Conservation (phyloP, 23 tunicate genomes). For the Aplidium turbinatum region DNA sequence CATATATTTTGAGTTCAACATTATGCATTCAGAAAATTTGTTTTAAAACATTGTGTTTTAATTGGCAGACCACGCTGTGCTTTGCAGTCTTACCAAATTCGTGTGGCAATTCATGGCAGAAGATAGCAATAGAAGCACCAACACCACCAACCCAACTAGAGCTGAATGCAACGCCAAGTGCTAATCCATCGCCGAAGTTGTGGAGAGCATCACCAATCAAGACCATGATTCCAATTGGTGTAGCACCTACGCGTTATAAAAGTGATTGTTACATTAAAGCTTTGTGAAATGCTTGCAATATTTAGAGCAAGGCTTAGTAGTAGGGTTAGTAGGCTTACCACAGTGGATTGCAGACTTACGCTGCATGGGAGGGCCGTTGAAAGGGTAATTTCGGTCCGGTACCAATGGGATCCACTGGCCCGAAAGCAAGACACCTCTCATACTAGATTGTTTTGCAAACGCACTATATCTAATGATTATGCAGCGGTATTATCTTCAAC, state of each 20-base stretch:
- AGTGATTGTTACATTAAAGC: too few species aligned
- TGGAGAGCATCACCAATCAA: conserved; percentile 76
- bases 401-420: too few species aligned
- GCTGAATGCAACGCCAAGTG: conserved; percentile 79
- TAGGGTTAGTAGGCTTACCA: background rate
- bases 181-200: conserved; percentile 85
- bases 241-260: conserved; percentile 31
- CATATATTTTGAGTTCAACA: too few species aligned
- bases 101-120: conserved; percentile 88
- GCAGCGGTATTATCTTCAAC: too few species aligned
- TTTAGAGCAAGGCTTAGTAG: too few species aligned
- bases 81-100: conserved; percentile 59
- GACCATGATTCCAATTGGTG: conserved; percentile 66
- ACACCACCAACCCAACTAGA: conserved; percentile 57
- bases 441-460: too few species aligned
- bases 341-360: background rate
- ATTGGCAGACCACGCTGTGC: background rate
- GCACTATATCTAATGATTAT: too few species aligned
- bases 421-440: background rate
- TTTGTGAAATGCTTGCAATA: too few species aligned
- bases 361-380: too few species aligned
- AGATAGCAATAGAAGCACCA: conserved; percentile 78
- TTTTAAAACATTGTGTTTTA: background rate
- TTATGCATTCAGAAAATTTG: too few species aligned
- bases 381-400: too few species aligned